A percentile compares a stretch with the other conserved stretches of the same genome.
These are phyloP conservation scores for Melierax canorus DNA, from an alignment of 2,113 vertebrate species.

Conservation along the genomic window DNA sequence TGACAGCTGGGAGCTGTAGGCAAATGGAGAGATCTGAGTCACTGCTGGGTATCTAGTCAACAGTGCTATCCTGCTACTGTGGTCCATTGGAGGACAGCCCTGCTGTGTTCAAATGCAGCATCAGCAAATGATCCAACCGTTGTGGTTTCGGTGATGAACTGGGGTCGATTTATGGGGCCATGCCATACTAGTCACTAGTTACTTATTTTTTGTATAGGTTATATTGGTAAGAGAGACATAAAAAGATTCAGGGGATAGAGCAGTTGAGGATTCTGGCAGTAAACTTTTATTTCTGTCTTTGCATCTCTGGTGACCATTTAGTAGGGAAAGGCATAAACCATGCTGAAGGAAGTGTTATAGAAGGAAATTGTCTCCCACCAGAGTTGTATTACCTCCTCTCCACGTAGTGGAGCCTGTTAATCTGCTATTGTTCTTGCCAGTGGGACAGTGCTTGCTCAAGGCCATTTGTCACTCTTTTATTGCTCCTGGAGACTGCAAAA, in stretches of 20 bases:
- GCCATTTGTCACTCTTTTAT: slow-evolving; percentile 28
- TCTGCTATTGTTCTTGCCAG: slow-evolving; percentile 16
- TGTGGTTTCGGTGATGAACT: neutral
- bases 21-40: neutral
- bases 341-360: neutral
- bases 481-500: neutral
- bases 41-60: neutral
- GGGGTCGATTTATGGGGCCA: fast-evolving
- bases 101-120: neutral
- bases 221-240: neutral
- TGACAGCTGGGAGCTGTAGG: neutral
- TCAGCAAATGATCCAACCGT: neutral
- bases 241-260: neutral
- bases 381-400: neutral
- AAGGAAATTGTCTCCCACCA: slow-evolving; percentile 19
- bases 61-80: neutral
- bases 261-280: neutral
- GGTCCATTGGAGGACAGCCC: neutral
- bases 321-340: neutral
- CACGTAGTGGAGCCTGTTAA: neutral
- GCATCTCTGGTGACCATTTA: neutral
- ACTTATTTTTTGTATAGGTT: neutral
- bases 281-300: neutral
- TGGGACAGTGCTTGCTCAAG: neutral
- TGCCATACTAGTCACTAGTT: neutral